Base-by-base conservation (phyloP, 2,888 invertebrate genomes). In the Plemyria rubiginata region DNA sequence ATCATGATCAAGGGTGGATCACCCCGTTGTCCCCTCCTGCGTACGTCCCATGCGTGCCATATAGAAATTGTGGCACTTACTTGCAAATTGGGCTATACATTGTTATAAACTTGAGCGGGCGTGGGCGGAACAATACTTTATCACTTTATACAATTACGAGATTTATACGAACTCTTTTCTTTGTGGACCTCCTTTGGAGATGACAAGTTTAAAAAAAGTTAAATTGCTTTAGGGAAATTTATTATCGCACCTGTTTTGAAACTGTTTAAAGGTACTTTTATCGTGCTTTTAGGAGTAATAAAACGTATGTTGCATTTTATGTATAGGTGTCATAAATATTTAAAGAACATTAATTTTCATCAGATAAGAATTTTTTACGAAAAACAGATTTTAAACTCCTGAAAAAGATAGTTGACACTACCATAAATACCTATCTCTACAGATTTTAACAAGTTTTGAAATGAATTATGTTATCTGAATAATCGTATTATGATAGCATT, bases 81-180 rank as follows among this genome's bases (percentile, higher is more conserved):
- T 79, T 80, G 84, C 82, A 82, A 86, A 86, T 85, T 86, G 84
- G 81, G 76, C 78, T 72, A 82, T 84, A 84, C 74, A 81, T 81
- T 74, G 78, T 82, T 82, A 81, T 78, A 75, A 71, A 72, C 67
- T 71, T 67, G 60, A 66, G 64, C 67, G 58, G 56, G 55, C 63
- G 64, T 55, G 61, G 57, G 60, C 62, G 62, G 61, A 72, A 78
- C 74, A 79, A 74, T 78, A 77, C 75, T 79, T 81, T 81, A 80
- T 79, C 73, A 76, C 77, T 75, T 78, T 73, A 73, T 79, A 78
- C 82, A 78, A 82, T 84, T 81, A 82, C 80, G 58, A 67, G 70
- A 70, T 66, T 60, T 60, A 65, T 60, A 57, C 50, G 50, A 64
- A 63, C 59, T 56, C 56, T 15, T 58, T 46, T 63, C 57, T 60